A percentile compares a stretch with the other conserved stretches of the same genome.
These are phyloP conservation scores for Ceratotherium simum DNA, from an alignment of 2,113 vertebrate genomes.

Conservation along the genomic window DNA sequence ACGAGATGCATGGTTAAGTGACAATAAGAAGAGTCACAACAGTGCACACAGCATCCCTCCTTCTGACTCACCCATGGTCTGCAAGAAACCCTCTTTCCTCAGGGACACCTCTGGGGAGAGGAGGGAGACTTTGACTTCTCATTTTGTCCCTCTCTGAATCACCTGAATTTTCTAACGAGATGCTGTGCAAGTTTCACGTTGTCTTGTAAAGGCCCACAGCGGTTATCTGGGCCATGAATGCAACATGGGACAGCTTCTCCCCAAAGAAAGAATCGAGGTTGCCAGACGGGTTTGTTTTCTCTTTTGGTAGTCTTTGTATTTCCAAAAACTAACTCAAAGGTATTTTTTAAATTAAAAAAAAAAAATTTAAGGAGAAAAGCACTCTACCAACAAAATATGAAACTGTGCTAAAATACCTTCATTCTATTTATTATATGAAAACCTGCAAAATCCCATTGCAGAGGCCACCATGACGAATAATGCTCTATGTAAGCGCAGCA, in stretches of 20 bases:
- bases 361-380: neutral
- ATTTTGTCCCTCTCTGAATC: neutral
- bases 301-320: neutral
- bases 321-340: neutral
- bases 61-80: neutral
- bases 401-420: neutral
- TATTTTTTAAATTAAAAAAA: neutral
- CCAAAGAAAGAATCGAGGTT: neutral
- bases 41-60: too few relatives aligned
- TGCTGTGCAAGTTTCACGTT: neutral
- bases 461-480: neutral
- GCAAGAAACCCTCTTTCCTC: neutral
- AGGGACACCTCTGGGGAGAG: neutral
- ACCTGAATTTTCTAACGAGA: neutral
- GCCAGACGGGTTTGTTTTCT: neutral
- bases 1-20: neutral
- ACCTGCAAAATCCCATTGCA: neutral
- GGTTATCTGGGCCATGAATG: neutral
- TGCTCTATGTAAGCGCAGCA: neutral
- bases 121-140: neutral
- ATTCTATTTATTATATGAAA: neutral
- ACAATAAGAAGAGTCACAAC: neutral
- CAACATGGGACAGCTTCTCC: neutral
- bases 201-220: neutral
- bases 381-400: neutral